These are phyloP conservation scores for Ariolimax columbianus DNA, from an alignment of 2,888 invertebrate genomes.

Conservation along the genomic window DNA sequence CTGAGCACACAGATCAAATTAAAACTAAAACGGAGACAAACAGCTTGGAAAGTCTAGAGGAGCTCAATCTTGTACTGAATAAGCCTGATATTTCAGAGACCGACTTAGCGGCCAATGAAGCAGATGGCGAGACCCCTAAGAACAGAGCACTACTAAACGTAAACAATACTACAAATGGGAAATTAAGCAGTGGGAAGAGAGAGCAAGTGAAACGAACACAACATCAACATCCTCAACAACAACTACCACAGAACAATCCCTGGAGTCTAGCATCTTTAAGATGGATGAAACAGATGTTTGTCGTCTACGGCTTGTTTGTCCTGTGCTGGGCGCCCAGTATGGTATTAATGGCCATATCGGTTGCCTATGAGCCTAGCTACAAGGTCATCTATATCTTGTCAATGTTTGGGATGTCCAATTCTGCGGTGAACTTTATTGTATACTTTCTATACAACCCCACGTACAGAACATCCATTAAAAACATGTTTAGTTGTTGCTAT, in stretches of 20 bases:
- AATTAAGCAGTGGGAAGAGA: background rate
- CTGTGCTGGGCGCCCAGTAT: constrained; percentile 38
- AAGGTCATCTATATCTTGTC: constrained; percentile 2
- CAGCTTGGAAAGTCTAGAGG: background rate
- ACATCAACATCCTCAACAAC: background rate
- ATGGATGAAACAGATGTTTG: constrained; percentile 47
- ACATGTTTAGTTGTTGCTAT: background rate
- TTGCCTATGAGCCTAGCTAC: background rate
- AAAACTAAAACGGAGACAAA: background rate
- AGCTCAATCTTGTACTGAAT: too few species aligned
- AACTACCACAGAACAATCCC: background rate
- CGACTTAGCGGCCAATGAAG: too few species aligned
- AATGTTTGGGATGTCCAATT: constrained; percentile 36
- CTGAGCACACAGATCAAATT: background rate
- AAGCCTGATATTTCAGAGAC: too few species aligned
- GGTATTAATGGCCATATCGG: background rate
- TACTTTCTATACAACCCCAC: constrained; percentile 27
- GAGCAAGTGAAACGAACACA: background rate
- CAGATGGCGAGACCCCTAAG: background rate
- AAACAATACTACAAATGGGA: too few species aligned
- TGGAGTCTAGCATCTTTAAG: constrained; percentile 3
- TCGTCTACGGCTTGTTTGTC: constrained; percentile 38
- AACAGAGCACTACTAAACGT: background rate
- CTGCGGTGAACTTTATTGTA: constrained; percentile 37
- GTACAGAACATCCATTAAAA: constrained; percentile 10